Evolutionary conservation across 1,140 invertebrate genomes (phyloP).

Genomic region (Musca domestica): DNA sequence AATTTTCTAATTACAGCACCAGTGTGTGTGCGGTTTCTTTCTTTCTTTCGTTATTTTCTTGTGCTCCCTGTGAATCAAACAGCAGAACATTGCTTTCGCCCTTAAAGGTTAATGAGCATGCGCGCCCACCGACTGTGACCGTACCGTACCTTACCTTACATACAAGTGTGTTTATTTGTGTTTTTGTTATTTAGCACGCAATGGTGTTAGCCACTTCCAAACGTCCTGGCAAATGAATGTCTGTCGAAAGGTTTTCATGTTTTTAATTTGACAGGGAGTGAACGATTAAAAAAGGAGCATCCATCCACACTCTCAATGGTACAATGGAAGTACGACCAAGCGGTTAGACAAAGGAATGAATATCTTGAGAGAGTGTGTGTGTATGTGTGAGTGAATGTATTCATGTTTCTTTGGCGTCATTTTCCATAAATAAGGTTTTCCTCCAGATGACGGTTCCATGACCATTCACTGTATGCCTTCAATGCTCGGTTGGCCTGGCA

Average conservation of each 20-base stretch:
- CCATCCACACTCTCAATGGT: background rate
- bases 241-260: conserved; percentile 3
- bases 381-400: background rate
- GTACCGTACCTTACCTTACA: too few relatives aligned
- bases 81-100: background rate
- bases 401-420: too few relatives aligned
- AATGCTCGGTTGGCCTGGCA: too few relatives aligned
- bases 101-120: conserved; percentile 9
- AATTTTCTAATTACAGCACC: conserved; percentile 10
- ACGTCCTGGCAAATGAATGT: too few relatives aligned
- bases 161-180: too few relatives aligned
- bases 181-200: too few relatives aligned
- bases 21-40: conserved; percentile 1
- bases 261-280: conserved; percentile 9
- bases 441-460: too few relatives aligned
- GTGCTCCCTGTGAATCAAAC: background rate
- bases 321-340: background rate
- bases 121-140: conserved; percentile 7
- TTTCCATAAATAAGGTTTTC: too few relatives aligned
- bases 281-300: conserved; percentile 17
- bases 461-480: too few relatives aligned
- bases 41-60: background rate
- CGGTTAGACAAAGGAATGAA: background rate
- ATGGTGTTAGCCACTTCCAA: too few relatives aligned
- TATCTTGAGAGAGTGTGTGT: background rate